Base-by-base conservation (phyloP, 2,888 invertebrate genomes). In the Melipona beecheii region DNA sequence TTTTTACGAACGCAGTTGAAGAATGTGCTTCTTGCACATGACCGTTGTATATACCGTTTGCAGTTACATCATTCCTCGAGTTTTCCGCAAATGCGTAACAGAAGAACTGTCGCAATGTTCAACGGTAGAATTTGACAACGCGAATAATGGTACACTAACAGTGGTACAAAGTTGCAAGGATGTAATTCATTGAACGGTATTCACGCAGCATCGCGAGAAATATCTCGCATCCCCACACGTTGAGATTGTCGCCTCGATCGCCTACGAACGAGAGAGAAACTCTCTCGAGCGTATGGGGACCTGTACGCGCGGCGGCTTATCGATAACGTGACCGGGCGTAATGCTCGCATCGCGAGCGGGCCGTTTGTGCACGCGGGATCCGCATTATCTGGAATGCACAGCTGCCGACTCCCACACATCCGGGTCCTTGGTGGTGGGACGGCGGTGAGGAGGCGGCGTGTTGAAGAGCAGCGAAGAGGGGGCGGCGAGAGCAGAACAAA, bases 401-500 rank as follows among this genome's bases (percentile, higher is more conserved):
- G 92, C 92, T 92, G 92, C 91, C 92, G 90, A 91, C 92, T 92
- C 92, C 91, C 92, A 92, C 92, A 92, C 90, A 58, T 54, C 19
- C 69, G 86, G 90, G 90, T 92, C 92, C 88, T 91, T n/a, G 21
- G 64, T 2, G n/a, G 56, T 31, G 62, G 64, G 31, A 64, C 5
- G 21, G 64, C 11, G 21, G 27, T 36, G 60, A 9, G 36, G 36
- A 9, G 36, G 36, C 19, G 54, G 24, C 5, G 74, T 4, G 54
- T 58, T 1, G 56, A 58, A 19, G 9, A 43, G 43, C 43, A 43
- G 43, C 36, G 36, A 36, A 9, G 36, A 6, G 36, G 31, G 64
- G 43, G 9, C 3, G 4, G 6, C 27, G 27, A 21, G 49, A 31
- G 43, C 43, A 9, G 49, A 65, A 9, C 6, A 89, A 92, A 91